phyloP scores from a whole-genome alignment of 2,113 vertebrate species.

The Gallinago media region DNA sequence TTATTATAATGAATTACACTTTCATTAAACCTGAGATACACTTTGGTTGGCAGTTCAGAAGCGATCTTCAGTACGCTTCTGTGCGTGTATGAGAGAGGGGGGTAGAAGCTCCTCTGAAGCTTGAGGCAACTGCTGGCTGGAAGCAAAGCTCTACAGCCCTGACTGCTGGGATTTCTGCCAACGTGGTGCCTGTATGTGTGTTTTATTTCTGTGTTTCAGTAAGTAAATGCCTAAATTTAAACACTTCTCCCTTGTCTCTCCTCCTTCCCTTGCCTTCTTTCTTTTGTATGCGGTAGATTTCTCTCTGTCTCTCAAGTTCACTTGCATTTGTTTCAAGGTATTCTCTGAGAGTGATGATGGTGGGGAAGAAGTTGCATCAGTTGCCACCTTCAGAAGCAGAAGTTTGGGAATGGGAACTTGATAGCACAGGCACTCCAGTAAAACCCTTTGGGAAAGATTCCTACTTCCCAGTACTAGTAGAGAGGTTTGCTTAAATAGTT shows the following conservation, averaged over 20 bases:
- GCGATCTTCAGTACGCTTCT: background rate
- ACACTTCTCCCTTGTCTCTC: background rate
- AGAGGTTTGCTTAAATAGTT: background rate
- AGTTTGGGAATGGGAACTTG: background rate
- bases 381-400: background rate
- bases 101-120: background rate
- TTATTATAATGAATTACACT: slow-evolving; percentile 24
- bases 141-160: background rate
- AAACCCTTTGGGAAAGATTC: background rate
- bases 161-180: slow-evolving; percentile 13
- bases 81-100: background rate
- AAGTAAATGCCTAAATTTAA: slow-evolving; percentile 38
- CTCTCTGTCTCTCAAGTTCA: background rate
- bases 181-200: background rate
- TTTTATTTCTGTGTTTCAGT: slow-evolving; percentile 5
- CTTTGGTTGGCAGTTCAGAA: slow-evolving; percentile 1
- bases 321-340: background rate
- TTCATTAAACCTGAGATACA: slow-evolving; percentile 21
- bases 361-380: background rate
- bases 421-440: background rate
- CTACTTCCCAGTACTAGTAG: background rate
- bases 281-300: background rate
- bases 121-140: background rate
- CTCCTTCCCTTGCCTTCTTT: background rate
- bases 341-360: background rate